Conservation (phyloP, 1,140 invertebrate species). For the Paramacrobiotus metropolitanus region DNA sequence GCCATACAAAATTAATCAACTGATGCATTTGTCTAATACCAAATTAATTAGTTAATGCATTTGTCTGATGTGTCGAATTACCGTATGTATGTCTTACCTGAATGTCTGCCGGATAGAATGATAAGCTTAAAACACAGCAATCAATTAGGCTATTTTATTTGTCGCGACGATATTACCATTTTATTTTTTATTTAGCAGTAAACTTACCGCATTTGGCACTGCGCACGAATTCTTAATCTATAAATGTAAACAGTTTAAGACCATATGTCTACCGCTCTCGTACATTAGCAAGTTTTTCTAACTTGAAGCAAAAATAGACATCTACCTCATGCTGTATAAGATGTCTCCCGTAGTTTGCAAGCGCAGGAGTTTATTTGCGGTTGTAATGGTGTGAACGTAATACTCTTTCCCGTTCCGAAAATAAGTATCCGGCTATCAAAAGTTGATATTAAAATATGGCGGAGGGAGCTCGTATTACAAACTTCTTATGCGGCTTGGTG, state of each 20-base stretch:
- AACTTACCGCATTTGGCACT: neutral
- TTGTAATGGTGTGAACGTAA: conserved; percentile 22
- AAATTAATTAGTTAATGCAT: too few relatives aligned
- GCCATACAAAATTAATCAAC: too few relatives aligned
- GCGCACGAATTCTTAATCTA: neutral
- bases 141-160: neutral
- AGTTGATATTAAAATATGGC: too few relatives aligned
- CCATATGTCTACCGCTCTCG: neutral
- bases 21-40: too few relatives aligned
- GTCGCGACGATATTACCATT: too few relatives aligned
- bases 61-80: too few relatives aligned
- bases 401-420: conserved; percentile 26
- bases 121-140: conserved; percentile 18
- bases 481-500: too few relatives aligned
- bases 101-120: conserved; percentile 26
- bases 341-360: conserved; percentile 18
- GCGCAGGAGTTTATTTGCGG: conserved; percentile 20
- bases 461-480: too few relatives aligned
- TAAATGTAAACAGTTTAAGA: conserved; percentile 4
- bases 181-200: too few relatives aligned
- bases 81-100: too few relatives aligned
- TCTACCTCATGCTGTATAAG: conserved; percentile 19
- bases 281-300: neutral
- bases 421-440: conserved; percentile 16
- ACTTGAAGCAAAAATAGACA: neutral